A percentile compares a stretch with the other conserved stretches of the same genome.
Evolutionary conservation across 1,140 invertebrate genomes (phyloP).

Genomic region (Andrena cerasifolii): DNA sequence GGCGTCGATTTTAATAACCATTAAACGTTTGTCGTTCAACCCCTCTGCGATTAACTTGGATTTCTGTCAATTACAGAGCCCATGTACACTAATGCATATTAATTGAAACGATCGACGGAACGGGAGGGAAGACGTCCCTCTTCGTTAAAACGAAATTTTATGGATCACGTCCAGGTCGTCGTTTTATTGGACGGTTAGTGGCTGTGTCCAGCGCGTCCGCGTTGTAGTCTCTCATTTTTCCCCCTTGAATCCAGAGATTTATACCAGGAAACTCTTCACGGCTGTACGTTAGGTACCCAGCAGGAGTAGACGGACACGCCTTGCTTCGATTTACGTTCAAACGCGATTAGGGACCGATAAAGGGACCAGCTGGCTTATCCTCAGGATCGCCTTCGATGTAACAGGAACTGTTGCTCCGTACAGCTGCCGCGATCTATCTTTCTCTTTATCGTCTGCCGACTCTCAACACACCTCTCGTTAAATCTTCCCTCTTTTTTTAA

Average conservation of each 20-base stretch:
- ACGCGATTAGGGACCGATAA: constrained; percentile 38
- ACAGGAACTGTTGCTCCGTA: constrained; percentile 2
- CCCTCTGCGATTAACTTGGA: not conserved
- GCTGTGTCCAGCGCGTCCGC: not conserved
- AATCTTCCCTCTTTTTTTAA: no score
- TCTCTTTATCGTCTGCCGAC: constrained; percentile 11
- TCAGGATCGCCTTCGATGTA: not conserved
- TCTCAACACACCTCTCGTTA: constrained; percentile 1
- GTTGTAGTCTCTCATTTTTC: constrained; percentile 17
- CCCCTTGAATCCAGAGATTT: constrained; percentile 47
- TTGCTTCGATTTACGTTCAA: constrained; percentile 34
- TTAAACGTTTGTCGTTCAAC: not conserved
- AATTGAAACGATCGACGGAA: not conserved
- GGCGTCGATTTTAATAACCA: not conserved
- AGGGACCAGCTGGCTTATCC: constrained; percentile 21
- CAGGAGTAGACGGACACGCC: constrained; percentile 30
- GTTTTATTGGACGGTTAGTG: constrained; percentile 21
- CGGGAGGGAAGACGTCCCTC: not conserved
- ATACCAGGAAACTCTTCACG: constrained; percentile 46
- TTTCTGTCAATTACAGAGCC: not conserved
- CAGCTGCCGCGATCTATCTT: constrained; percentile 1
- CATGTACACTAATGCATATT: no score
- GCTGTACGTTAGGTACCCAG: constrained; percentile 16
- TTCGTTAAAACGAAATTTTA: constrained; percentile 39
- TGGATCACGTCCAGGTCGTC: not conserved